These are phyloP conservation scores for Halyomorpha halys DNA, from an alignment of 1,140 invertebrate genomes.

Conservation along the genomic window DNA sequence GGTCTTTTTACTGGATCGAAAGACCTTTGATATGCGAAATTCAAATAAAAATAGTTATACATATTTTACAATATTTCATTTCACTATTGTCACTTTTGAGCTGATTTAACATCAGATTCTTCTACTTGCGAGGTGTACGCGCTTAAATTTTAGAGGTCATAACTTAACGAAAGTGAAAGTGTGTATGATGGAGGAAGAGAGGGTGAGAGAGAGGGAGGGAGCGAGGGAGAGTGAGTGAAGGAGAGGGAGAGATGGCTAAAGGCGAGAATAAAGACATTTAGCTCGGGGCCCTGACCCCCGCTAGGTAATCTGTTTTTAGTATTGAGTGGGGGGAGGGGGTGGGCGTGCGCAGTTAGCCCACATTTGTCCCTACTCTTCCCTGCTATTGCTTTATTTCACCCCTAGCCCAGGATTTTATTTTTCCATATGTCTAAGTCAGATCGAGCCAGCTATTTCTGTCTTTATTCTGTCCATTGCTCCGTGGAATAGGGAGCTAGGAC, in stretches of 20 bases:
- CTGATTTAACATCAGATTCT: no score
- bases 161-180: no score
- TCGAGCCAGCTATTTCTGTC: background rate
- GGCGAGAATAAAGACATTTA: slow-evolving; percentile 7
- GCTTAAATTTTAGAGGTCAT: no score
- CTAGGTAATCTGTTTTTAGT: slow-evolving; percentile 9
- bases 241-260: background rate
- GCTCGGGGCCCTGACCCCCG: background rate
- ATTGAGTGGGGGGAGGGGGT: slow-evolving; percentile 5
- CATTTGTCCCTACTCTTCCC: background rate
- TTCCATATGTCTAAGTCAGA: no score
- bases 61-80: no score
- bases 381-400: background rate
- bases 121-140: no score
- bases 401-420: background rate
- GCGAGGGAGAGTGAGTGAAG: background rate
- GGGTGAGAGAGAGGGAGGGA: no score
- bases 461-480: background rate
- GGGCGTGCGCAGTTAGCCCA: background rate
- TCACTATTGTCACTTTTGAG: no score
- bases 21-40: no score
- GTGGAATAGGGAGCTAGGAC: background rate
- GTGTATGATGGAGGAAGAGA: no score
- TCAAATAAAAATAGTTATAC: no score
- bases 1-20: no score